phyloP scores from a whole-genome alignment of 2,797 vertebrate species.

The Catharus ustulatus region DNA sequence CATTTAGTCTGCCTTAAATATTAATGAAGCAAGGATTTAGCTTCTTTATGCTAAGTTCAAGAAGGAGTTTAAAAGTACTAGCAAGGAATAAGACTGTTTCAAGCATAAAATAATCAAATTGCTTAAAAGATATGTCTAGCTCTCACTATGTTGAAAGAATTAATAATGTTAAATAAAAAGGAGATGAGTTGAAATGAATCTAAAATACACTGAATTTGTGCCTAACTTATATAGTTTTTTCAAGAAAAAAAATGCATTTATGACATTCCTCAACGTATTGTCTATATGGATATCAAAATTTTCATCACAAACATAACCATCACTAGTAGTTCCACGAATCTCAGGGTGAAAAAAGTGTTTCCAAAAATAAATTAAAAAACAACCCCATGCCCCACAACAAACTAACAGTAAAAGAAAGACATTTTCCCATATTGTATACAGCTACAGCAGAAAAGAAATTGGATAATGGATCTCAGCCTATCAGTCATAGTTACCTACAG shows the following conservation, averaged over 20 bases:
- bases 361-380: not conserved
- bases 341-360: not conserved
- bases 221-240: not conserved
- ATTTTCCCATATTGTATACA: not conserved
- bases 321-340: not conserved
- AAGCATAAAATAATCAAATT: conserved; percentile 60
- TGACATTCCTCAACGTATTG: not conserved
- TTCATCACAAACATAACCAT: not conserved
- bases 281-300: not conserved
- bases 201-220: not conserved
- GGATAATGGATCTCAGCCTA: not conserved
- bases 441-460: not conserved
- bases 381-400: not conserved
- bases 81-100: conserved; percentile 31
- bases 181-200: not conserved
- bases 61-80: conserved; percentile 65
- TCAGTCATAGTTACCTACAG: not conserved
- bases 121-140: conserved; percentile 8
- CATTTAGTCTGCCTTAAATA: conserved; percentile 88
- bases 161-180: conserved; percentile 32
- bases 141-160: not conserved
- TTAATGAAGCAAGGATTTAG: conserved; percentile 87
- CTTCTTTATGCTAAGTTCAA: conserved; percentile 75
- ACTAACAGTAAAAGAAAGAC: not conserved
- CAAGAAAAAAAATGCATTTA: not conserved